Evolutionary conservation across 1,140 invertebrate species (phyloP), one percentile per base, ranked within the genome.

Genomic region (Drosophila rhopaloa): DNA sequence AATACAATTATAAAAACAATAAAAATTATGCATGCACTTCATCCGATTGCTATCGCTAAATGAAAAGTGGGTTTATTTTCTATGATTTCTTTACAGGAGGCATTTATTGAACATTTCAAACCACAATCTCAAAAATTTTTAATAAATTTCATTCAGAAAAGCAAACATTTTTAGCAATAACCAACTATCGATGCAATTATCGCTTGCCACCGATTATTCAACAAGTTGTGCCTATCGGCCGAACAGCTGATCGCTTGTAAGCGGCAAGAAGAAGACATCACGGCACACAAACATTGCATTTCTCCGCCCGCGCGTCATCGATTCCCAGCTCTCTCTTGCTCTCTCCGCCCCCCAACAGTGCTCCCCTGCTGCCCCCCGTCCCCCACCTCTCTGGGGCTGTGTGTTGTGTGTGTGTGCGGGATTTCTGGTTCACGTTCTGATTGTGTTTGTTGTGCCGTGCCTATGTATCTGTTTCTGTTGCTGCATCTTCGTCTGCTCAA

Each of bases 281-380:
- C 54, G 47, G 40, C 44, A 79, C 54, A 75, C 75, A 86, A 88
- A 88, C 83, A 88, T 79, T 74, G 59, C 67, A 58, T 37, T 41
- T 35, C 38, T 40, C 46, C 55, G 50, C 79, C 60, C 55, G 53
- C 74, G 50, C 61, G 27, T 56, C 63, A 51, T 71, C 65, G 74
- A 66, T 80, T 81, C 56, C 71, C 47, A 24, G 27, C 37, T 74
- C 41, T 27, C 32, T 32, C n/a, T 24, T 13, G 29, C 47, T 24
- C 10, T 24, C 74, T 66, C 14, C 32, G 6, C 37, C 59, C 24
- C 24, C 65, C 65, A 27, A 43, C 14, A 43, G 55, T 16, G 40
- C 32, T 59, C 44, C 59, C 38, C 41, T 50, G 19, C 14, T 32
- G 29, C 29, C 29, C 29, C 7, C 29, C 29, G 29, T 24, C 27